A percentile compares a stretch with the other conserved stretches of the same genome.
Conservation (phyloP, 2,888 invertebrate genomes). For the Eristalis arbustorum region DNA sequence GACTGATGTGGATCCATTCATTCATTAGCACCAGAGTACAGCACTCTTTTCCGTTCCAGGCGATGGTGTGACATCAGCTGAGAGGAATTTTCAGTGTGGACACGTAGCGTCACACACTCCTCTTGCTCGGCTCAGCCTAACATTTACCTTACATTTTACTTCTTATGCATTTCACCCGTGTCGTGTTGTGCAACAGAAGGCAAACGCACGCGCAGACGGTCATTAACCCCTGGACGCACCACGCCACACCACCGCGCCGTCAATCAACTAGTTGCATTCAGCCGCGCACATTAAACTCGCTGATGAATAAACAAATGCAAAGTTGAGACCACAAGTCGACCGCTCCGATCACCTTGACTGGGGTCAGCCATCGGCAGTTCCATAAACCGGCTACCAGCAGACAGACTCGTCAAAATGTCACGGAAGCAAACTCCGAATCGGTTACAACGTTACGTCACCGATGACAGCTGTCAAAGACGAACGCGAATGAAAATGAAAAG, state of each 20-base stretch:
- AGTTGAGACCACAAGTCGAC: not conserved
- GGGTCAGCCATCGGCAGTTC: not conserved
- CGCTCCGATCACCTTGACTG: not conserved
- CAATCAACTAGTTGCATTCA: not conserved
- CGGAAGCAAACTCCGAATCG: not conserved
- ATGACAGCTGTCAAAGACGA: not conserved
- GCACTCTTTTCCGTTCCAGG: too few relatives aligned
- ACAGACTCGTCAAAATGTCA: not conserved
- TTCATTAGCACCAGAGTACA: not conserved
- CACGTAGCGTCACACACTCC: too few relatives aligned
- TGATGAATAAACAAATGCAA: not conserved
- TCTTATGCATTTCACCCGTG: not conserved
- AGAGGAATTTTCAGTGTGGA: too few relatives aligned
- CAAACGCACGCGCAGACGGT: not conserved
- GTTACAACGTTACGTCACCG: not conserved
- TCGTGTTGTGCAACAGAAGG: not conserved
- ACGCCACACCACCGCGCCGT: too few relatives aligned
- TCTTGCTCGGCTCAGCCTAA: too few relatives aligned
- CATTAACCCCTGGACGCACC: not conserved
- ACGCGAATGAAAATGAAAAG: slow-evolving; percentile 14
- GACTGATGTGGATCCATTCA: not conserved
- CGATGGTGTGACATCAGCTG: not conserved
- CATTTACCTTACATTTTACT: not conserved
- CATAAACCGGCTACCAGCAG: not conserved
- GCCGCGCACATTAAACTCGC: not conserved